A percentile compares a stretch with the other conserved stretches of the same genome.
These are phyloP conservation scores for Daktulosphaira vitifoliae DNA, from an alignment of 1,140 invertebrate species.

Conservation along the genomic window DNA sequence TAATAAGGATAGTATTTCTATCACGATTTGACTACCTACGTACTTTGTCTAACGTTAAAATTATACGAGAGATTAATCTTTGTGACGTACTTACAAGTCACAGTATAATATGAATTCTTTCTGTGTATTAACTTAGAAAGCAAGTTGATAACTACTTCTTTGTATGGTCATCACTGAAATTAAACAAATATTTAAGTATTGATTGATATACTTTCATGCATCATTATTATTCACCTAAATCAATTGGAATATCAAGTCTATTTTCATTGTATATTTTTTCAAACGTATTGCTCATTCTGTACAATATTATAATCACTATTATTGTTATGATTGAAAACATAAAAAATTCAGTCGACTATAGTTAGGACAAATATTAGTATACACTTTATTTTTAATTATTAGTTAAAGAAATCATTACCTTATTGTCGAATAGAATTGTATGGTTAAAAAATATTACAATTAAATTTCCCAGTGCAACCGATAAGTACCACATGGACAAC, in stretches of 20 bases:
- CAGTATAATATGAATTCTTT: too few relatives aligned
- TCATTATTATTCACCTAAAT: too few relatives aligned
- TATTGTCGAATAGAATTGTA: not conserved
- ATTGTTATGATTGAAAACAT: not conserved
- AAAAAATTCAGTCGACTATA: slow-evolving; percentile 2
- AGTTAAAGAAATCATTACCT: too few relatives aligned
- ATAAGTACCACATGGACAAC: slow-evolving; percentile 46
- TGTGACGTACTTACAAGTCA: too few relatives aligned
- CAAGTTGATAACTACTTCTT: too few relatives aligned
- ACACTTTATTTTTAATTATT: too few relatives aligned
- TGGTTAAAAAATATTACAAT: slow-evolving; percentile 43
- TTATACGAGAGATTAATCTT: too few relatives aligned
- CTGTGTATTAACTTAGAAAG: too few relatives aligned
- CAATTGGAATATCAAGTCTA: too few relatives aligned
- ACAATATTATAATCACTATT: not conserved
- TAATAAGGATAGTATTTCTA: too few relatives aligned
- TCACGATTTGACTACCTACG: too few relatives aligned
- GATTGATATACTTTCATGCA: not conserved
- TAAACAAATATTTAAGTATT: not conserved
- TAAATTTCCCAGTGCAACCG: slow-evolving; percentile 46
- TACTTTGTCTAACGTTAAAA: too few relatives aligned
- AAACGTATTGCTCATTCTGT: not conserved
- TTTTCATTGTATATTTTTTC: not conserved
- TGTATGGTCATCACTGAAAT: not conserved
- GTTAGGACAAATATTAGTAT: not conserved